Percentiles rank a stretch among this genome's conserved stretches.
Conservation (phyloP, 1,140 invertebrate species). For the Euschistus heros region DNA sequence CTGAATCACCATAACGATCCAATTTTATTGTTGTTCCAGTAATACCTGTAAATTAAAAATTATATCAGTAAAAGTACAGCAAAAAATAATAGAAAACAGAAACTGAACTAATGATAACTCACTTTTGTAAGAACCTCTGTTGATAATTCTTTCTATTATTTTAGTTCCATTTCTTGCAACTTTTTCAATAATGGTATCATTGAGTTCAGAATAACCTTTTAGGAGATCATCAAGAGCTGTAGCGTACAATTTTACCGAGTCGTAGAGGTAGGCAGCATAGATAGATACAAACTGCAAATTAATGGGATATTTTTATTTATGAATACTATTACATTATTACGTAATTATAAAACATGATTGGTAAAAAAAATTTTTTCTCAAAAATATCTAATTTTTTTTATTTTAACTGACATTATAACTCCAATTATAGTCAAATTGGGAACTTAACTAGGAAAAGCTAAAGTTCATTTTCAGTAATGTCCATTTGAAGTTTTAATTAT, state of each 20-base stretch:
- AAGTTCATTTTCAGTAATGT: no score
- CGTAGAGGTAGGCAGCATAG: conserved; percentile 91
- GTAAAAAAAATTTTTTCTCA: no score
- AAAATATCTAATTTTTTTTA: no score
- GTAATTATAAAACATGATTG: no score
- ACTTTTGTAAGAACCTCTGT: conserved; percentile 67
- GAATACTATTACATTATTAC: no score
- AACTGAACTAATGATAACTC: conserved; percentile 35
- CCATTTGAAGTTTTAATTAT: no score
- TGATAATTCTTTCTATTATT: conserved; percentile 69
- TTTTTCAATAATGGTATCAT: conserved; percentile 50
- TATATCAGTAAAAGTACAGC: background rate
- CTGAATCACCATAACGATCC: conserved; percentile 86
- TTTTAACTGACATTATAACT: no score
- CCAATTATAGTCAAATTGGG: no score
- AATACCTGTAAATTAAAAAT: conserved; percentile 53
- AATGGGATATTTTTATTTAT: background rate
- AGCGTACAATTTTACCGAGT: conserved; percentile 87
- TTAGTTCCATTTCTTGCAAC: conserved; percentile 63
- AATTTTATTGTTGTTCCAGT: conserved; percentile 82
- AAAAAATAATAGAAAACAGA: background rate
- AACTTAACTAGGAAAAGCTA: no score
- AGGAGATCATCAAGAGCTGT: conserved; percentile 68
- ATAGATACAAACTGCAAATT: conserved; percentile 69
- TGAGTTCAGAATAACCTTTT: conserved; percentile 38